Base-by-base conservation (phyloP, 2,113 vertebrate genomes). In the Sapajus apella region DNA sequence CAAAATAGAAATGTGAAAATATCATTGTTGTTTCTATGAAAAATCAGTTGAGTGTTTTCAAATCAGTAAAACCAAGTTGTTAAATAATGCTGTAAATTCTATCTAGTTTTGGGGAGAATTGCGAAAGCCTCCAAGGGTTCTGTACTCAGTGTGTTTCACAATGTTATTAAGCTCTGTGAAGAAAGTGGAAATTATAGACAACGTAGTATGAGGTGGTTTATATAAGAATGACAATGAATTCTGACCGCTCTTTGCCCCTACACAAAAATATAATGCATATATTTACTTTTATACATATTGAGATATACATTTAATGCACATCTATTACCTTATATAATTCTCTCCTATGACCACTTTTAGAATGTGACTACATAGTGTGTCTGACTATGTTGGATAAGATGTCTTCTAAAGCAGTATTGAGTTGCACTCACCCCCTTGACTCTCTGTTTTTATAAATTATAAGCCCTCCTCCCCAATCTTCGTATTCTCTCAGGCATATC, bases 1-100 rank as follows among this genome's bases (percentile, higher is more conserved):
- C 72, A 70, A 76, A 91, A 91, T 77, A 16, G 6, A 85, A 90
- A 40, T 52, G 20, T 83, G 18, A 58, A 90, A 95, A 25, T 6
- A 81, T 5, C 58, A 6, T 35, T 79, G 10, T 86, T 68, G 13
- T 87, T 82, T 76, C 68, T 50, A 83, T 73, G n/a, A 77, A 92
- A 95, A 70, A 55, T 70, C 20, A 81, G 7, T 87, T 94, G 61
- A 90, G 4, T 55, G 40, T 18, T 70, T 92, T 70, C 25, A 18
- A 84, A 47, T 94, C 35, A 83, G 75, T 92, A 90, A 72, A 56
- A 37, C 11, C 35, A 75, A 75, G 30, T 85, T 86, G 11, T 82
- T 73, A 81, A 92, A 91, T 66, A 0, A 61, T 40, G 43, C 3
- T 77, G 25, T 64, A 43, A 87, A 68, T 82, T 18, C 47, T 27